phyloP scores from a whole-genome alignment of 2,888 invertebrate species.

The Nomada goodeniana region DNA sequence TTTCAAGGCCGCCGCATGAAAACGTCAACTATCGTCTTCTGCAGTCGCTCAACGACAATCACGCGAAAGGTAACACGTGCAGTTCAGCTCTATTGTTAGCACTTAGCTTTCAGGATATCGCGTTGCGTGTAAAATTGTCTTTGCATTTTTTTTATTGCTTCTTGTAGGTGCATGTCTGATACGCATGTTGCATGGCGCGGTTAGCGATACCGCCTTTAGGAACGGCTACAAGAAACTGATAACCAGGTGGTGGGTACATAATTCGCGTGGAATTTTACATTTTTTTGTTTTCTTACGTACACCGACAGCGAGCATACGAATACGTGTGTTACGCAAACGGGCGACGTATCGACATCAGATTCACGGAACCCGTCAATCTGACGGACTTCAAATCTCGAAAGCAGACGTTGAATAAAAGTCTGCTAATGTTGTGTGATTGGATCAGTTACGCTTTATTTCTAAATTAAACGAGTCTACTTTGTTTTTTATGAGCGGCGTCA shows the following conservation, averaged over 20 bases:
- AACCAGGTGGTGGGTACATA: slow-evolving; percentile 80
- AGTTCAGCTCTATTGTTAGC: neutral
- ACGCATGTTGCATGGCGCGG: slow-evolving; percentile 80
- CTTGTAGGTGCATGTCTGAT: slow-evolving; percentile 81
- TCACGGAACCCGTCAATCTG: no score
- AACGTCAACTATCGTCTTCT: slow-evolving; percentile 70
- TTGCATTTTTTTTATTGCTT: slow-evolving; percentile 62
- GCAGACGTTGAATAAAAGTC: no score
- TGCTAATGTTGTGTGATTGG: no score
- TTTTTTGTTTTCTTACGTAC: neutral
- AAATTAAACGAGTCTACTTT: no score
- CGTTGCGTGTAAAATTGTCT: slow-evolving; percentile 13
- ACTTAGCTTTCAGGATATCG: neutral
- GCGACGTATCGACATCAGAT: no score
- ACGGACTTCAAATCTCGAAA: no score
- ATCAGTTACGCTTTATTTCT: no score
- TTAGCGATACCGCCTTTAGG: slow-evolving; percentile 75
- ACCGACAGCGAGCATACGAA: no score
- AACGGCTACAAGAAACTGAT: slow-evolving; percentile 78
- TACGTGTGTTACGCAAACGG: no score
- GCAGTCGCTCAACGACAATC: slow-evolving; percentile 63
- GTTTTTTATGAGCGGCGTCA: no score
- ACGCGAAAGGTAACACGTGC: slow-evolving; percentile 73
- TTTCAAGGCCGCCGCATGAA: slow-evolving; percentile 73
- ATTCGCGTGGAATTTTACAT: slow-evolving; percentile 17